Conservation (phyloP, 2,113 vertebrate genomes). For the Chionomys nivalis region DNA sequence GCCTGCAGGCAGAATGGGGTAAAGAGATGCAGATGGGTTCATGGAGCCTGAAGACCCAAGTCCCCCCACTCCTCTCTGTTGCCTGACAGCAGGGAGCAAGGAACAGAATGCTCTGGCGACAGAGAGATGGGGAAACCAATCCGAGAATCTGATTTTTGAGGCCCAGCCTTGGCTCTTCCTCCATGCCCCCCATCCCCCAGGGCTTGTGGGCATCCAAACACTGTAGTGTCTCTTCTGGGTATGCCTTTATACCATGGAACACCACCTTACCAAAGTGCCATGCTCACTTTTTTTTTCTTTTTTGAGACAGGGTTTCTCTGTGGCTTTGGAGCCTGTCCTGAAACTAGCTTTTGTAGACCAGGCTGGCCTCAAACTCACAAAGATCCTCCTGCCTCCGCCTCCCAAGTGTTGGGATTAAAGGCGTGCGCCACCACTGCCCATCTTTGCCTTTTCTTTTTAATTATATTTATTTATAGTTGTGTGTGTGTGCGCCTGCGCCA, state of each 20-base stretch:
- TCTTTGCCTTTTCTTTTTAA: background rate
- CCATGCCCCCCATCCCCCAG: rapidly evolving
- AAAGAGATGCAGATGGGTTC: background rate
- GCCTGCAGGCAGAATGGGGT: constrained; percentile 63
- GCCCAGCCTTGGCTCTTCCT: background rate
- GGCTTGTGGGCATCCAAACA: background rate
- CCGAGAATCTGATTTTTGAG: background rate
- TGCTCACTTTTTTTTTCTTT: background rate
- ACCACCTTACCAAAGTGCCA: background rate
- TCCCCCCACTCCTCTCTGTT: background rate
- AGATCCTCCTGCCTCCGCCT: too few species aligned
- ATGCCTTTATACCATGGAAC: background rate
- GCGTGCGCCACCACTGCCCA: too few species aligned
- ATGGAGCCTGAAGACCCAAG: background rate
- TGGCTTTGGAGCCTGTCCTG: too few species aligned
- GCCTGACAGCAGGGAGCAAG: background rate
- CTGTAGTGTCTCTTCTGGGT: background rate
- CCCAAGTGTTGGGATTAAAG: too few species aligned
- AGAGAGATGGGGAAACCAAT: background rate
- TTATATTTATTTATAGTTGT: background rate
- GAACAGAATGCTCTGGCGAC: background rate
- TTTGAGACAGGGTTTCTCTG: too few species aligned
- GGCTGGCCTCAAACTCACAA: too few species aligned
- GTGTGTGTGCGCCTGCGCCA: background rate
- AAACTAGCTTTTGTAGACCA: too few species aligned